A percentile compares a stretch with the other conserved stretches of the same genome.
These are phyloP conservation scores for Gallinago media DNA, from an alignment of 2,113 vertebrate genomes.

Conservation along the genomic window DNA sequence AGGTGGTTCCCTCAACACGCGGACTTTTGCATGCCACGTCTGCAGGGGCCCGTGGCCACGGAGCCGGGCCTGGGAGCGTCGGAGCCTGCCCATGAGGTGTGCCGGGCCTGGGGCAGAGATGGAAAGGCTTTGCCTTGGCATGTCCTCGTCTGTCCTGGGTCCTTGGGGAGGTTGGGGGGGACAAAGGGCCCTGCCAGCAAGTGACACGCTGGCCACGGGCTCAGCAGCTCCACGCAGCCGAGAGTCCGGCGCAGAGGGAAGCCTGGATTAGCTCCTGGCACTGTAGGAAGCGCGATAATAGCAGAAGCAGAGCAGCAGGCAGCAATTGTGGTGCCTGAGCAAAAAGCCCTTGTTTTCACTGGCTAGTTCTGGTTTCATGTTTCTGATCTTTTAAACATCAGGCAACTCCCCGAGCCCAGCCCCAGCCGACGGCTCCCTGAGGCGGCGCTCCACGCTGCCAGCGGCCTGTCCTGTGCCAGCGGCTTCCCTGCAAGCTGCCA, in stretches of 20 bases:
- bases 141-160: background rate
- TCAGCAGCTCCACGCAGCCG: slow-evolving; percentile 21
- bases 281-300: slow-evolving; percentile 60
- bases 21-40: background rate
- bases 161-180: background rate
- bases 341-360: slow-evolving; percentile 70
- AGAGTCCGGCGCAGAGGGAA: slow-evolving; percentile 47
- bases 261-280: slow-evolving; percentile 64
- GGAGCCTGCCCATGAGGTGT: background rate
- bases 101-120: background rate
- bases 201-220: background rate
- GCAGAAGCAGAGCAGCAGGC: slow-evolving; percentile 71
- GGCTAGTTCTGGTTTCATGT: slow-evolving; percentile 72
- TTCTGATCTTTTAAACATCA: slow-evolving; percentile 73
- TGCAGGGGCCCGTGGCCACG: background rate
- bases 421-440: slow-evolving; percentile 35
- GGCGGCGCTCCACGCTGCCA: background rate
- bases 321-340: slow-evolving; percentile 66
- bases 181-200: background rate
- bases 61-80: background rate
- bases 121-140: background rate
- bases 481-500: slow-evolving; percentile 24
- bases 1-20: accelerated
- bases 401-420: background rate
- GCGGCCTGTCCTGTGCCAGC: slow-evolving; percentile 34